Percentiles rank a stretch among this genome's conserved stretches.
phyloP scores from a whole-genome alignment of 2,888 invertebrate species.

The Dasypogon diadema region DNA sequence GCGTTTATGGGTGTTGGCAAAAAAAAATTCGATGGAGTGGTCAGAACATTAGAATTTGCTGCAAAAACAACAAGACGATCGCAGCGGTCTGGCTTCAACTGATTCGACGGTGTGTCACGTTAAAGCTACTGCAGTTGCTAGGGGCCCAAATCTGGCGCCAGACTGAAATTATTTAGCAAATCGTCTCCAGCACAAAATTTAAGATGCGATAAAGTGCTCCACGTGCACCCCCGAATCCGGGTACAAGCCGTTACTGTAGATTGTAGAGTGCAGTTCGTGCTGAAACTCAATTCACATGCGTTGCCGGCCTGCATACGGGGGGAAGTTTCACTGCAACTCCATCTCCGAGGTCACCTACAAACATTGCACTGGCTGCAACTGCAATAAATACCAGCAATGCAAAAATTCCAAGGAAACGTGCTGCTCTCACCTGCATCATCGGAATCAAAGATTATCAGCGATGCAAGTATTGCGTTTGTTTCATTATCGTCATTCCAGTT shows the following conservation, averaged over 20 bases:
- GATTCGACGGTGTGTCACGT: neutral
- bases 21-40: neutral
- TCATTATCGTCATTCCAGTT: too few species aligned
- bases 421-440: too few species aligned
- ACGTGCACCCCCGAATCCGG: neutral
- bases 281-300: neutral
- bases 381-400: too few species aligned
- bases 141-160: neutral
- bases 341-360: too few species aligned
- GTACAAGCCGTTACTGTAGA: neutral
- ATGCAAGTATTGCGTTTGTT: too few species aligned
- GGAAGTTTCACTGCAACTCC: too few species aligned
- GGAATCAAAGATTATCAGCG: too few species aligned
- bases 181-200: neutral
- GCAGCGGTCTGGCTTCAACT: neutral
- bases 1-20: slow-evolving; percentile 10
- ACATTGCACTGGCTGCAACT: too few species aligned
- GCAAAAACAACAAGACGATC: neutral
- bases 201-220: neutral
- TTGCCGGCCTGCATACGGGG: neutral
- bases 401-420: too few species aligned
- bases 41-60: neutral
- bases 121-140: neutral
- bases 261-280: neutral
- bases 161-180: neutral